Evolutionary conservation across 2,113 vertebrate species (phyloP).

Genomic region (Vidua macroura): DNA sequence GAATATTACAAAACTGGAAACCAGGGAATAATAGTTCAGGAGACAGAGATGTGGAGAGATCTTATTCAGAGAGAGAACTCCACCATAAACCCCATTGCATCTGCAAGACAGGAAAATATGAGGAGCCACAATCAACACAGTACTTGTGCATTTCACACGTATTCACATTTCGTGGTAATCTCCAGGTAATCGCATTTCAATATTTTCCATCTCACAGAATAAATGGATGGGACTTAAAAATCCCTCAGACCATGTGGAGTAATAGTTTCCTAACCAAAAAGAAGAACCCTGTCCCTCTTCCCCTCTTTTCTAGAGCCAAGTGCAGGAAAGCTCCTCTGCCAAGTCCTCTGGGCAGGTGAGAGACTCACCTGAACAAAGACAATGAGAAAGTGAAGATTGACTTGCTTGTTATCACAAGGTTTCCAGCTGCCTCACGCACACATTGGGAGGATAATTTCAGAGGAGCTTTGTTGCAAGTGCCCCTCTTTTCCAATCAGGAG

Average conservation of each 20-base stretch:
- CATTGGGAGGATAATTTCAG: constrained; percentile 8
- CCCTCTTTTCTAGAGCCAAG: neutral
- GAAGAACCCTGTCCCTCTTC: neutral
- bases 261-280: neutral
- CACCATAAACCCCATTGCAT: neutral
- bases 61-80: neutral
- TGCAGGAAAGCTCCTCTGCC: neutral
- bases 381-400: constrained; percentile 52
- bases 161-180: neutral
- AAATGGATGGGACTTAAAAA: neutral
- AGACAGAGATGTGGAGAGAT: neutral
- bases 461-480: neutral
- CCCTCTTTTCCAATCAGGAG: constrained; percentile 29
- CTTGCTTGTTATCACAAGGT: constrained; percentile 12
- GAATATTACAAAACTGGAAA: neutral
- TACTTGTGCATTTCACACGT: fast-evolving
- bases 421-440: neutral
- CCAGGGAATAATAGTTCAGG: neutral
- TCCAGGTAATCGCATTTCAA: neutral
- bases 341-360: neutral
- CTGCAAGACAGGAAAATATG: neutral
- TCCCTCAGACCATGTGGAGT: neutral
- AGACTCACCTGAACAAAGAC: neutral
- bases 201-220: neutral
- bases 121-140: neutral